Percentiles rank a stretch among this genome's conserved stretches.
phyloP scores from a whole-genome alignment of 2,113 vertebrate species.

The Semnopithecus entellus region DNA sequence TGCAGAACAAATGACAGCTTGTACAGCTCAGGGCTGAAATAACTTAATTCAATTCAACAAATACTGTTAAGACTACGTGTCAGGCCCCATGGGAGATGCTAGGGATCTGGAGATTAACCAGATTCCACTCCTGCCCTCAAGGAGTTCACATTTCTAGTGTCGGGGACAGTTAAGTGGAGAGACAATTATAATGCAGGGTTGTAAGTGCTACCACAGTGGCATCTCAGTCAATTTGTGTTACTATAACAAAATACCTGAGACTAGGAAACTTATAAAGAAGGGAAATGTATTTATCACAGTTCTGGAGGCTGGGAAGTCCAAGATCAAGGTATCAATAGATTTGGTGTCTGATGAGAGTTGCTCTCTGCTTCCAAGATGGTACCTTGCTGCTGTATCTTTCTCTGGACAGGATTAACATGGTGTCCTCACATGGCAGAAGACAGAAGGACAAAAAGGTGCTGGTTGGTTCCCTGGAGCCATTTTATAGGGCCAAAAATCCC shows the following conservation, averaged over 20 bases:
- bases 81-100: background rate
- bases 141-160: background rate
- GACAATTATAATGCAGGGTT: background rate
- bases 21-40: conserved; percentile 3
- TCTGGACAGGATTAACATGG: background rate
- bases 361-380: background rate
- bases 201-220: background rate
- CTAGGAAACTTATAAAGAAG: background rate
- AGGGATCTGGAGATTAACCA: background rate
- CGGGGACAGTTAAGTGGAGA: background rate
- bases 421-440: background rate
- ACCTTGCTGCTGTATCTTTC: background rate
- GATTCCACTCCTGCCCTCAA: conserved; percentile 32
- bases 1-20: conserved; percentile 42
- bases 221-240: background rate
- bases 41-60: conserved; percentile 18
- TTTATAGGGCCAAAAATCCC: background rate
- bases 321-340: background rate
- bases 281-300: background rate
- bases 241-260: background rate
- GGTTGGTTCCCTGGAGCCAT: background rate
- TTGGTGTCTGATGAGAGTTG: background rate
- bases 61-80: background rate
- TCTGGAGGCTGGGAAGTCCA: background rate
- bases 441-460: background rate